Evolutionary conservation across 2,113 vertebrate genomes (phyloP).

Genomic region (Centropus bengalensis): DNA sequence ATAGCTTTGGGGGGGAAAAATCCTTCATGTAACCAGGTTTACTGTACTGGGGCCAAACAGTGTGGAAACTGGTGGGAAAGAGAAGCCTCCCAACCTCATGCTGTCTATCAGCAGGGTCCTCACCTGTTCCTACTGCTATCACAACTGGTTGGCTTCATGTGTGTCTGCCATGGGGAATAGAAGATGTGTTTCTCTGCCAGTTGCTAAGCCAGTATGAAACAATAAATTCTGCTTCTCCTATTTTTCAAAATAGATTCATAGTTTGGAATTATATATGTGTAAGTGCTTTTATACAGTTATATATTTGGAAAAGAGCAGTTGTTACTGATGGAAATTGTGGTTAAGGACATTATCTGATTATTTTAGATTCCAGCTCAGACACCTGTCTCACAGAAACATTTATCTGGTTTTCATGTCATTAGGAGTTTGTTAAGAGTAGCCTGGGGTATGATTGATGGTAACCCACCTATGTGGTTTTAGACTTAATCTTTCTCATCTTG

Average conservation of each 20-base stretch:
- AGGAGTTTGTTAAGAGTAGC: not conserved
- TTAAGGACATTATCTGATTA: not conserved
- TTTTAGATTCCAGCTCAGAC: not conserved
- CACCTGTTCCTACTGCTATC: not conserved
- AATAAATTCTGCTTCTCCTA: not conserved
- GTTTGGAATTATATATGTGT: not conserved
- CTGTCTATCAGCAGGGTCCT: not conserved
- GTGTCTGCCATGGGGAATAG: not conserved
- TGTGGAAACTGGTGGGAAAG: not conserved
- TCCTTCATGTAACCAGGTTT: not conserved
- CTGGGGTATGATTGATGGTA: not conserved
- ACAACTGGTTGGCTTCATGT: not conserved
- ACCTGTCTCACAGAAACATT: not conserved
- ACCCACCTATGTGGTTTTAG: not conserved
- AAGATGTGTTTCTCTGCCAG: not conserved
- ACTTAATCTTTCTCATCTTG: not conserved
- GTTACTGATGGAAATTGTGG: not conserved
- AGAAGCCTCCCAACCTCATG: fast-evolving
- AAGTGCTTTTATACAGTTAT: not conserved
- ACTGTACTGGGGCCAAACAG: not conserved
- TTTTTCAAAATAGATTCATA: not conserved
- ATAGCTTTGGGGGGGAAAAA: not conserved
- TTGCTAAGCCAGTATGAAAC: not conserved
- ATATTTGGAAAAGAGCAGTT: not conserved
- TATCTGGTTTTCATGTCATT: not conserved